Conservation (phyloP, 2,797 vertebrate genomes). For the Centroberyx gerrardi region DNA sequence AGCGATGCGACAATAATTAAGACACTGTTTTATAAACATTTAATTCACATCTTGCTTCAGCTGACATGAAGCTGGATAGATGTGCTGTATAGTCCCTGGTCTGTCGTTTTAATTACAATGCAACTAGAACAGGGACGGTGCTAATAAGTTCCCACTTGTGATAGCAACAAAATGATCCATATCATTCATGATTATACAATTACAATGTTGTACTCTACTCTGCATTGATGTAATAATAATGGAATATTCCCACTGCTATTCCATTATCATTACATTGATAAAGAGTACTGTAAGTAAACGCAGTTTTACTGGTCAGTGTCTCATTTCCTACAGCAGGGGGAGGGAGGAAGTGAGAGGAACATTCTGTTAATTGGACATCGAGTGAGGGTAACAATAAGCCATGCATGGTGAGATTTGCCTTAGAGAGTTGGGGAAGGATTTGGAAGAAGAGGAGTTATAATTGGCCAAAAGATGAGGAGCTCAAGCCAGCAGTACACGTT, state of each 20-base stretch:
- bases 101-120: conserved; percentile 35
- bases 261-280: conserved; percentile 40
- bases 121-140: conserved; percentile 19
- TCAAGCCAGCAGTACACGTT: conserved; percentile 77
- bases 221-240: conserved; percentile 38
- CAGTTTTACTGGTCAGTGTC: conserved; percentile 56
- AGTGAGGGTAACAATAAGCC: conserved; percentile 80
- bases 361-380: conserved; percentile 83
- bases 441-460: conserved; percentile 81
- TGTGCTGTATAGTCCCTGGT: conserved; percentile 16
- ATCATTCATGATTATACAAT: conserved; percentile 22
- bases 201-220: conserved; percentile 7
- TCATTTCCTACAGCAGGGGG: conserved; percentile 57
- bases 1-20: conserved; percentile 28
- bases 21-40: conserved; percentile 7
- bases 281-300: conserved; percentile 51
- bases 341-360: conserved; percentile 76
- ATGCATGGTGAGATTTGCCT: conserved; percentile 78
- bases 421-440: conserved; percentile 74
- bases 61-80: neutral
- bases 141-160: conserved; percentile 38
- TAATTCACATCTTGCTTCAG: conserved; percentile 15
- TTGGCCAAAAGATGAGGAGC: conserved; percentile 84
- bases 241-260: conserved; percentile 41
- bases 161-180: conserved; percentile 22